Percentiles rank a stretch among this genome's conserved stretches.
phyloP scores from a whole-genome alignment of 2,888 invertebrate species.

The Pyrrhosoma nymphula region DNA sequence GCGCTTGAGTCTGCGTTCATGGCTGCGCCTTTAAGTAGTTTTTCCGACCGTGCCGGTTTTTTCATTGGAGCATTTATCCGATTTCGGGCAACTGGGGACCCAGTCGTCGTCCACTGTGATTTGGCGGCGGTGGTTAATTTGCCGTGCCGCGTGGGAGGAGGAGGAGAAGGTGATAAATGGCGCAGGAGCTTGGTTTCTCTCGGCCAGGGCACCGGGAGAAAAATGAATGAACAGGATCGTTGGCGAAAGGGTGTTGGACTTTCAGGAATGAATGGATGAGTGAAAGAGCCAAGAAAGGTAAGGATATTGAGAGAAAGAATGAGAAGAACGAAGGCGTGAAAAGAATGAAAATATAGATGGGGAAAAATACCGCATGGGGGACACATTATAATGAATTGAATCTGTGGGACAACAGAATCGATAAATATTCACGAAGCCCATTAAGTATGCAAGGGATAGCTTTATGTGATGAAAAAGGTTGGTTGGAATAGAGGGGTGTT shows the following conservation, averaged over 20 bases:
- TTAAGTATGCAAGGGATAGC: background rate
- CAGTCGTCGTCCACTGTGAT: background rate
- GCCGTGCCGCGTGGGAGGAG: background rate
- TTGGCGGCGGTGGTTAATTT: background rate
- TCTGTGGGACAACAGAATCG: constrained; percentile 5
- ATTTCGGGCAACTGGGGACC: no score
- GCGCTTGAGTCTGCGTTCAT: no score
- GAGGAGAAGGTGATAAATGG: constrained; percentile 7
- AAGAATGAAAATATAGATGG: background rate
- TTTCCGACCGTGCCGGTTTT: no score
- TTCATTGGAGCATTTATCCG: no score
- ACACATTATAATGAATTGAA: background rate
- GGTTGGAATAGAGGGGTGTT: background rate
- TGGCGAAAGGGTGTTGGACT: background rate
- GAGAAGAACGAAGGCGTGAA: background rate
- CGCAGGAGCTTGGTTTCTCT: background rate
- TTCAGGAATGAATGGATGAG: background rate
- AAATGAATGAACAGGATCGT: background rate
- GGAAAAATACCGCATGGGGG: background rate
- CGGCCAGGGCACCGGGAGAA: background rate
- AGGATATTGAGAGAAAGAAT: background rate
- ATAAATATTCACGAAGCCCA: background rate
- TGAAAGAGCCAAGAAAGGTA: background rate
- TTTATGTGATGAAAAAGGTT: background rate
- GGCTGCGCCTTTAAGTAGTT: no score